Evolutionary conservation across 2,113 vertebrate species (phyloP).

Genomic region (Oplegnathus fasciatus): DNA sequence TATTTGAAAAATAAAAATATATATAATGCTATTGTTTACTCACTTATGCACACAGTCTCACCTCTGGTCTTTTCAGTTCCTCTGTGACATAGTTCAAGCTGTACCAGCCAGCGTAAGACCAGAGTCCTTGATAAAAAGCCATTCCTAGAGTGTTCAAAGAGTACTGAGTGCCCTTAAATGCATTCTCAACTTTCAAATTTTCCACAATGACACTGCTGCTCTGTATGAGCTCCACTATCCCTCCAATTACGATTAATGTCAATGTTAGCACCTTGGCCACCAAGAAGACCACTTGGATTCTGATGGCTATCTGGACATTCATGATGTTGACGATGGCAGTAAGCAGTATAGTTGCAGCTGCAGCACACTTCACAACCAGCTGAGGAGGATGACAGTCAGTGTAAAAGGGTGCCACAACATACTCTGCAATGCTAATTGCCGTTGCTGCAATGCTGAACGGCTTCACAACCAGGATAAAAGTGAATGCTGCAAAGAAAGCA

Average conservation of each 20-base stretch:
- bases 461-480: slow-evolving; percentile 83
- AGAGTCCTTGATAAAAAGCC: slow-evolving; percentile 89
- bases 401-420: slow-evolving; percentile 84
- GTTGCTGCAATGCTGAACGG: slow-evolving; percentile 82
- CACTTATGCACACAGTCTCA: slow-evolving; percentile 64
- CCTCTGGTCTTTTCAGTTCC: slow-evolving; percentile 89
- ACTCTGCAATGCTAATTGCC: slow-evolving; percentile 87
- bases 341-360: slow-evolving; percentile 83
- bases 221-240: slow-evolving; percentile 78
- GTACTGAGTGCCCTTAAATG: slow-evolving; percentile 82
- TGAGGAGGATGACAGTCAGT: slow-evolving; percentile 79
- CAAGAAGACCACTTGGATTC: slow-evolving; percentile 86
- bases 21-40: too few relatives aligned
- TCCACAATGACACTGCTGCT: slow-evolving; percentile 77
- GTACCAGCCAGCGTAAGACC: slow-evolving; percentile 89
- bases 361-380: slow-evolving; percentile 74
- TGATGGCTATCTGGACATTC: slow-evolving; percentile 82
- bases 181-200: slow-evolving; percentile 76
- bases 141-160: slow-evolving; percentile 80
- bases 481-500: slow-evolving; percentile 86
- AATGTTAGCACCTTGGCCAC: slow-evolving; percentile 85
- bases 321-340: slow-evolving; percentile 82
- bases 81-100: slow-evolving; percentile 88
- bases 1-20: neutral
- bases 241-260: slow-evolving; percentile 85